Base-by-base conservation (phyloP, 2,113 vertebrate species). In the Mastomys natalensis region DNA sequence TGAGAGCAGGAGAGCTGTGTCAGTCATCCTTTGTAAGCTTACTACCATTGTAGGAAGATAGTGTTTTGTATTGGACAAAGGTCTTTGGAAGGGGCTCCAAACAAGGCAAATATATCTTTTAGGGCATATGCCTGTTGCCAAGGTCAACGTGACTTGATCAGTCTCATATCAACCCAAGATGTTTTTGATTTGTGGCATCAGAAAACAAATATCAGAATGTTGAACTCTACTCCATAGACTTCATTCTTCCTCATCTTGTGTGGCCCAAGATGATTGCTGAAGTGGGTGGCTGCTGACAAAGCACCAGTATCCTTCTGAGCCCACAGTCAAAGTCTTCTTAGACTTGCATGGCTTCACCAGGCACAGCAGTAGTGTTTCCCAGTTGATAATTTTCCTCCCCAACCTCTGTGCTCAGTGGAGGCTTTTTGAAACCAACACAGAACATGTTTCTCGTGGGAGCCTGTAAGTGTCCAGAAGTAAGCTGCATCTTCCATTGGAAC, bases 151-250 rank as follows among this genome's bases (percentile, higher is more conserved):
- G 29, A 24, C 58, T 76, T 64, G 51, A 17, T 87, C 55, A 60
- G 11, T 12, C 29, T 88, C 70, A 55, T 40, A 12, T 92, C 43
- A 51, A 85, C 37, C 45, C 72, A 87, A 90, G 88, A 45, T 94
- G 10, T 70, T 96, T 96, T 97, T 76, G 43, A 70, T 93, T 84
- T 21, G 24, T 92, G 85, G 3, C 31, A 92, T 73, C 12, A 48
- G 66, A 93, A 90, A 74, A 92, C 40, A 37, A 91, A n/a, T 60
- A 58, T 24, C 7, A 4, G 1, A 55, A 55, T 64, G 31, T 45
- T 91, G 29, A 76, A 15, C 16, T 74, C 40, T 70, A 72, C 2
- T 2, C 45, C 13, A 22, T 22, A 53, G 24, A 60, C 26, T 40
- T 31, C 43, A 40, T 89, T 87, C 31, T 84, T 58, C 53, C 68